phyloP scores from a whole-genome alignment of 2,797 vertebrate genomes.

The Triplophysa bombifrons region DNA sequence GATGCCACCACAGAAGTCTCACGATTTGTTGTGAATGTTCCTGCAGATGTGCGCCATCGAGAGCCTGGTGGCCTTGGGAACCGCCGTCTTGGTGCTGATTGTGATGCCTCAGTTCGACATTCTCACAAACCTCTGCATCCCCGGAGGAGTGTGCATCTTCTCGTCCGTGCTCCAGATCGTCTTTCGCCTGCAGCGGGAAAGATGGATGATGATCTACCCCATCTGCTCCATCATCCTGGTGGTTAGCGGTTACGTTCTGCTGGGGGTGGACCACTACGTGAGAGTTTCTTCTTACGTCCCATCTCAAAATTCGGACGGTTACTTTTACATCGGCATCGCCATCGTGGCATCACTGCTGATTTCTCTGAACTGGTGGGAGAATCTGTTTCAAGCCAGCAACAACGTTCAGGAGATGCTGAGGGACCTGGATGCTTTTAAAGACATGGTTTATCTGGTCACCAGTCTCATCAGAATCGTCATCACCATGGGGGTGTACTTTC shows the following conservation, averaged over 20 bases:
- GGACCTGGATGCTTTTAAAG: slow-evolving; percentile 73
- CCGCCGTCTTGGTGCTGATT: slow-evolving; percentile 74
- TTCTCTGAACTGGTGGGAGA: slow-evolving; percentile 84
- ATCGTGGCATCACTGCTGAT: slow-evolving; percentile 73
- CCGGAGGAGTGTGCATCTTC: slow-evolving; percentile 76
- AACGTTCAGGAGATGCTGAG: slow-evolving; percentile 65
- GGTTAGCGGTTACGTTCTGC: slow-evolving; percentile 70
- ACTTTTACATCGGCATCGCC: slow-evolving; percentile 68
- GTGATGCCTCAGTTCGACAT: slow-evolving; percentile 83
- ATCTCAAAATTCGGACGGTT: slow-evolving; percentile 17
- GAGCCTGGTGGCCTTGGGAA: slow-evolving; percentile 76
- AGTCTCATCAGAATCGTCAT: slow-evolving; percentile 71
- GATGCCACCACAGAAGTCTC: not conserved
- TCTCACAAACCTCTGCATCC: slow-evolving; percentile 80
- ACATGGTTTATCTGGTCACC: slow-evolving; percentile 76
- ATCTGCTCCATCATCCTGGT: slow-evolving; percentile 72
- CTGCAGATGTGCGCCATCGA: slow-evolving; percentile 74
- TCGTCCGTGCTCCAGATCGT: slow-evolving; percentile 74
- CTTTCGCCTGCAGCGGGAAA: slow-evolving; percentile 68
- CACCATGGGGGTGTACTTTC: slow-evolving; percentile 68
- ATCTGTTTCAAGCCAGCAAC: slow-evolving; percentile 74
- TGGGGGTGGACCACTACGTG: slow-evolving; percentile 73
- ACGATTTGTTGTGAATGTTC: slow-evolving; percentile 24
- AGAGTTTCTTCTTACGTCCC: slow-evolving; percentile 63
- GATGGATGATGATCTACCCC: slow-evolving; percentile 78